Evolutionary conservation across 2,113 vertebrate genomes (phyloP).

Genomic region (Protomyctophum bolini): DNA sequence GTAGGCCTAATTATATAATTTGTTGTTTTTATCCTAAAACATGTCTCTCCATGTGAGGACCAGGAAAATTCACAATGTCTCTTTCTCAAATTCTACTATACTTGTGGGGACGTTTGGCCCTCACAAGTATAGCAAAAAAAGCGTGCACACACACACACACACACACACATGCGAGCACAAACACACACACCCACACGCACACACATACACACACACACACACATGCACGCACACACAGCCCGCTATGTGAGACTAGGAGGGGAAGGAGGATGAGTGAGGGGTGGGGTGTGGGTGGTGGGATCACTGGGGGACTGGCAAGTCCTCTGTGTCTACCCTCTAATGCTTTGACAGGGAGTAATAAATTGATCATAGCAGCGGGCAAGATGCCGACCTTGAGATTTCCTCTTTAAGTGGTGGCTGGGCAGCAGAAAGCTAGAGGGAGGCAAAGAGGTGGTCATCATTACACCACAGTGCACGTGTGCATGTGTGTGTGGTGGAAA

Average conservation of each 20-base stretch:
- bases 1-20: no score
- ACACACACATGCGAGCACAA: no score
- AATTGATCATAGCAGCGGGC: conserved; percentile 66
- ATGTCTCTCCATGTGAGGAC: no score
- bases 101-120: no score
- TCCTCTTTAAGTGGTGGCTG: conserved; percentile 56
- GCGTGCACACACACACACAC: no score
- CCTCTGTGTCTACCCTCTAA: conserved; percentile 60
- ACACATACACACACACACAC: conserved; percentile 42
- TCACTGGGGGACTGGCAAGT: conserved; percentile 58
- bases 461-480: conserved; percentile 8
- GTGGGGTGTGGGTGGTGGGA: conserved; percentile 8
- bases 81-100: no score
- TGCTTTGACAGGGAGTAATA: conserved; percentile 71
- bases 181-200: neutral
- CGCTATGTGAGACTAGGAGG: conserved; percentile 56
- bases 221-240: conserved; percentile 52
- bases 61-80: no score
- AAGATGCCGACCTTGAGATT: conserved; percentile 65
- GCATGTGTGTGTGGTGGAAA: neutral
- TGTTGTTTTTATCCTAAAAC: no score
- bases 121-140: no score
- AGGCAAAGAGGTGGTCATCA: conserved; percentile 52
- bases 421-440: conserved; percentile 29
- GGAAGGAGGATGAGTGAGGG: conserved; percentile 35